Conservation (phyloP, 2,888 invertebrate species). For the Standfussiana lucernea region DNA sequence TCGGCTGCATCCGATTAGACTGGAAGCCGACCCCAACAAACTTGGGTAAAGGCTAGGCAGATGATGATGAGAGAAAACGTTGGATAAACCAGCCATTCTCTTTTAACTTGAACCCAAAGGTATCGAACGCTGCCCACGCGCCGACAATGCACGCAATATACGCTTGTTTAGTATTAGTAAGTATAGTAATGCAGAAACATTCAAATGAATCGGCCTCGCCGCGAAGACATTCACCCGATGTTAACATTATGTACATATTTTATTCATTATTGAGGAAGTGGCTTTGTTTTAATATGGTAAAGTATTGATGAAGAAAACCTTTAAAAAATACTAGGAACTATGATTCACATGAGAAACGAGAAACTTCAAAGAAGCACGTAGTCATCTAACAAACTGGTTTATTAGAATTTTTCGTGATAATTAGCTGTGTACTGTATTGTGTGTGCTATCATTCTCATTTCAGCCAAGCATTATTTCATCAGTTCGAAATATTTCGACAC, state of each 20-base stretch:
- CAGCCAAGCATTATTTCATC: background rate
- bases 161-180: conserved; percentile 64
- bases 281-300: conserved; percentile 29
- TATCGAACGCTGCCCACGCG: conserved; percentile 76
- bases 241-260: conserved; percentile 56
- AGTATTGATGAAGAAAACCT: conserved; percentile 15
- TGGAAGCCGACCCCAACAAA: no score
- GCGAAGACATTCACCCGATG: conserved; percentile 75
- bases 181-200: conserved; percentile 66
- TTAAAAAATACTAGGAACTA: conserved; percentile 37
- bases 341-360: conserved; percentile 49
- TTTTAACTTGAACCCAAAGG: conserved; percentile 66
- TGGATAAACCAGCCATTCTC: conserved; percentile 31
- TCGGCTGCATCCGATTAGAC: no score
- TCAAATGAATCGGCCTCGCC: conserved; percentile 77
- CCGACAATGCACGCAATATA: conserved; percentile 73
- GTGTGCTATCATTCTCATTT: background rate
- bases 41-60: no score
- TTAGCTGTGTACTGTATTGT: conserved; percentile 9
- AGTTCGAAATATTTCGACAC: conserved; percentile 2
- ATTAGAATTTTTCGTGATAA: conserved; percentile 2
- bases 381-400: conserved; percentile 17
- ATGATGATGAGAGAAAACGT: conserved; percentile 7
- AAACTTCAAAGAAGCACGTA: conserved; percentile 27
- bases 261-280: conserved; percentile 53